Evolutionary conservation across 2,113 vertebrate species (phyloP).

Genomic region (Gobius niger): DNA sequence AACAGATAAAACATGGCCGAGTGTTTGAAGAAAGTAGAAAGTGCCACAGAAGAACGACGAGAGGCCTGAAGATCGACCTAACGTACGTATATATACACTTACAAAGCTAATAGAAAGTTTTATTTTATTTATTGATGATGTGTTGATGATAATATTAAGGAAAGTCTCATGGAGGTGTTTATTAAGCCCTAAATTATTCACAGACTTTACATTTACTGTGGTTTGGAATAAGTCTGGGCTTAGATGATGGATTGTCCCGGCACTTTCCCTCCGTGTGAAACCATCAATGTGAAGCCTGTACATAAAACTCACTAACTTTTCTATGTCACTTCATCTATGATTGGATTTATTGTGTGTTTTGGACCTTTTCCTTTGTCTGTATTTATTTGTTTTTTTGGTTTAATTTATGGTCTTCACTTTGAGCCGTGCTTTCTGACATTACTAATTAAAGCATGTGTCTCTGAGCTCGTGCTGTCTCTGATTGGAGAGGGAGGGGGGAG

Average conservation of each 20-base stretch:
- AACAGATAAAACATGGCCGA: no score
- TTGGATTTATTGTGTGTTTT: slow-evolving; percentile 35
- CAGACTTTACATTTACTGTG: no score
- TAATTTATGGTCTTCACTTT: slow-evolving; percentile 52
- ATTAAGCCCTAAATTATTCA: no score
- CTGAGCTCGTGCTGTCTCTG: slow-evolving; percentile 6
- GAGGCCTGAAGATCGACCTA: no score
- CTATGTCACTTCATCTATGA: slow-evolving; percentile 16
- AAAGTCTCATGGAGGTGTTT: no score
- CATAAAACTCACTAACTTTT: slow-evolving; percentile 56
- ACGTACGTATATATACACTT: no score
- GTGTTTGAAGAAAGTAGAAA: no score
- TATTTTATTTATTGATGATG: no score
- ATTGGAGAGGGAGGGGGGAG: no score
- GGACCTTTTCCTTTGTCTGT: slow-evolving; percentile 7
- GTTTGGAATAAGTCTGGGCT: background rate
- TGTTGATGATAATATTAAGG: no score
- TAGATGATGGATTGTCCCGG: slow-evolving; percentile 3
- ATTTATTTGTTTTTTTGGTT: slow-evolving; percentile 65
- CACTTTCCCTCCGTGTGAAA: slow-evolving; percentile 20
- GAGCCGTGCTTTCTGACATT: slow-evolving; percentile 56
- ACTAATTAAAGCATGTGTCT: slow-evolving; percentile 77
- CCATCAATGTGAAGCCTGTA: slow-evolving; percentile 62
- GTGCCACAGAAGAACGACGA: no score
- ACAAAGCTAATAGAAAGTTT: no score